These are phyloP conservation scores for Sinocyclocheilus anshuiensis DNA, from an alignment of 2,113 vertebrate species.

Conservation along the genomic window DNA sequence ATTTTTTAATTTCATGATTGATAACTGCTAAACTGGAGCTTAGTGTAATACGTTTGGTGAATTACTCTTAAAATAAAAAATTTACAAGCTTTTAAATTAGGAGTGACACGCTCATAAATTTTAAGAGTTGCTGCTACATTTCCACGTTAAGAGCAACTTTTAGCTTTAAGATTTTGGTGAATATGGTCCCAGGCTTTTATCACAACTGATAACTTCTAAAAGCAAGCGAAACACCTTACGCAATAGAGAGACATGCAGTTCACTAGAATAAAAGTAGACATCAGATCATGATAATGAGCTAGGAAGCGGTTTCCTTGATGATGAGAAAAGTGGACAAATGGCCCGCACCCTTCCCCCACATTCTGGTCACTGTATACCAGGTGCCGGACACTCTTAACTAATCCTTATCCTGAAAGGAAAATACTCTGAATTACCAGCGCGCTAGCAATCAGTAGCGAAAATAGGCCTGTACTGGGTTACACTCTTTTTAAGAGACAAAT, in stretches of 20 bases:
- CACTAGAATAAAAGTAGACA: not conserved
- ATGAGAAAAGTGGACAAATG: constrained; percentile 56
- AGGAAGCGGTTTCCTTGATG: constrained; percentile 44
- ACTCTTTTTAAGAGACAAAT: not conserved
- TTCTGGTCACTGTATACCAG: constrained; percentile 57
- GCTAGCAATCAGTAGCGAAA: constrained; percentile 12
- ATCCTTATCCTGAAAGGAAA: constrained; percentile 76
- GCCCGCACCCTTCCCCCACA: constrained; percentile 51
- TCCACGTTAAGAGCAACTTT: not conserved
- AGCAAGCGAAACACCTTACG: not conserved
- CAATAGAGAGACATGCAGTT: not conserved
- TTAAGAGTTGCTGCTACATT: not conserved
- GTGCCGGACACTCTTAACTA: constrained; percentile 57
- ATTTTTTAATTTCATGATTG: not conserved
- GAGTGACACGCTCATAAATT: not conserved
- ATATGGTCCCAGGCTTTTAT: not conserved
- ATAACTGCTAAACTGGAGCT: not conserved
- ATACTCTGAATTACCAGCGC: constrained; percentile 45
- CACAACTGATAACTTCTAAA: not conserved
- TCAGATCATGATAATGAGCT: constrained; percentile 8
- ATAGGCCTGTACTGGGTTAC: not conserved
- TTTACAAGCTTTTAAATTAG: not conserved
- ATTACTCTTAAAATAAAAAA: not conserved
- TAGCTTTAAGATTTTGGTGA: not conserved
- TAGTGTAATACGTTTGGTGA: not conserved